phyloP scores from a whole-genome alignment of 2,797 vertebrate species.

The Gallinago stenura region DNA sequence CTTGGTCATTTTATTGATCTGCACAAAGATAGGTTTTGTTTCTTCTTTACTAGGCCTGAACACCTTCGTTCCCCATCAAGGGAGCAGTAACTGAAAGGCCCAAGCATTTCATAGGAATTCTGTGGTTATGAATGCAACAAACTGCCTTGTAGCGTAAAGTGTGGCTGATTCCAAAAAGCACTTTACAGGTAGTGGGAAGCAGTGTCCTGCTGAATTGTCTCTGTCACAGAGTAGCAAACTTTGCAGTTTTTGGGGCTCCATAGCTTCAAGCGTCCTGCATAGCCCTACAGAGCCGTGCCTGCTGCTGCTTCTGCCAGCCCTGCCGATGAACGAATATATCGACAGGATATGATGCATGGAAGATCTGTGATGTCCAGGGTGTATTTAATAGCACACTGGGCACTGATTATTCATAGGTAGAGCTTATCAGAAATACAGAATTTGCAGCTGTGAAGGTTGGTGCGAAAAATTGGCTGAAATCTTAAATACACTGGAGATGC shows the following conservation, averaged over 20 bases:
- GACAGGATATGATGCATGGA: not conserved
- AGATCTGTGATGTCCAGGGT: not conserved
- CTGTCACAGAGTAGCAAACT: not conserved
- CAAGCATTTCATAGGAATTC: not conserved
- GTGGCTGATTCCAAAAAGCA: not conserved
- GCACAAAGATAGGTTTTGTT: rapidly evolving
- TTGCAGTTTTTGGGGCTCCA: not conserved
- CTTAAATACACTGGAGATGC: not conserved
- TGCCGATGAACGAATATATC: rapidly evolving
- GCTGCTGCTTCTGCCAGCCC: not conserved
- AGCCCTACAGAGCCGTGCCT: not conserved
- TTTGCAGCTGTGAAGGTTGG: rapidly evolving
- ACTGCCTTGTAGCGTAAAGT: not conserved
- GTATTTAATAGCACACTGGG: not conserved
- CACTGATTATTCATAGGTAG: not conserved
- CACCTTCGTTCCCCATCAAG: not conserved
- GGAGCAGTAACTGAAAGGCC: not conserved
- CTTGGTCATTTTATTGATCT: not conserved
- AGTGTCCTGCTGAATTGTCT: not conserved
- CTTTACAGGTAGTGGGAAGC: not conserved
- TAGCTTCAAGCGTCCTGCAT: not conserved
- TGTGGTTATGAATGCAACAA: not conserved
- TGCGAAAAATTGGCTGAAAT: not conserved
- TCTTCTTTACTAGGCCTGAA: not conserved
- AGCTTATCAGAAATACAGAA: not conserved